Conservation (phyloP, 2,888 invertebrate genomes). For the Chymomyza procnemis region DNA sequence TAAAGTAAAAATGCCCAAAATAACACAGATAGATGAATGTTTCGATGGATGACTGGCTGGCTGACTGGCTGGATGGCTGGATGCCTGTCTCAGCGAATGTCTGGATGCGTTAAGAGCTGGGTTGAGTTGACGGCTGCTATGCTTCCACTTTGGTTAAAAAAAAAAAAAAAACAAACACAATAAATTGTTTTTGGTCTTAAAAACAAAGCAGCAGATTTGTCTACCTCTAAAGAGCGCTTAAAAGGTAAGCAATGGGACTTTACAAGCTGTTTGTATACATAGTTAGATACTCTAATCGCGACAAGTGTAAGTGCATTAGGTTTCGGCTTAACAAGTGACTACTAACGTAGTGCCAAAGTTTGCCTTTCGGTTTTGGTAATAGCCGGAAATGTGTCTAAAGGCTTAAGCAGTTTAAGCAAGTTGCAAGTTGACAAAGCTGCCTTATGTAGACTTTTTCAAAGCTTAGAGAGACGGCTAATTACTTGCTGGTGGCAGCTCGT, state of each 20-base stretch:
- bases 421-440: neutral
- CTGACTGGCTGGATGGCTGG: neutral
- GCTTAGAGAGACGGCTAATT: neutral
- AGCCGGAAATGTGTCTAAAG: neutral
- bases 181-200: neutral
- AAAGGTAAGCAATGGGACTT: neutral
- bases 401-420: neutral
- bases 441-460: neutral
- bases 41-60: constrained; percentile 15
- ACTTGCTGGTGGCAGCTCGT: neutral
- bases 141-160: too few species aligned
- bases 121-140: neutral
- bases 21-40: constrained; percentile 43
- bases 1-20: constrained; percentile 62
- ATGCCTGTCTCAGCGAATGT: constrained; percentile 14
- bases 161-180: neutral
- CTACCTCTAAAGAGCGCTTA: neutral
- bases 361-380: neutral
- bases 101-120: constrained; percentile 9
- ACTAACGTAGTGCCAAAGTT: neutral
- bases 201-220: neutral
- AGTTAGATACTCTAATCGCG: neutral
- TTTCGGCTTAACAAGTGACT: neutral
- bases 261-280: too few species aligned
- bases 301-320: neutral